Evolutionary conservation across 2,888 invertebrate genomes (phyloP), one percentile per base, ranked within the genome.

Genomic region (Dynastes maya): DNA sequence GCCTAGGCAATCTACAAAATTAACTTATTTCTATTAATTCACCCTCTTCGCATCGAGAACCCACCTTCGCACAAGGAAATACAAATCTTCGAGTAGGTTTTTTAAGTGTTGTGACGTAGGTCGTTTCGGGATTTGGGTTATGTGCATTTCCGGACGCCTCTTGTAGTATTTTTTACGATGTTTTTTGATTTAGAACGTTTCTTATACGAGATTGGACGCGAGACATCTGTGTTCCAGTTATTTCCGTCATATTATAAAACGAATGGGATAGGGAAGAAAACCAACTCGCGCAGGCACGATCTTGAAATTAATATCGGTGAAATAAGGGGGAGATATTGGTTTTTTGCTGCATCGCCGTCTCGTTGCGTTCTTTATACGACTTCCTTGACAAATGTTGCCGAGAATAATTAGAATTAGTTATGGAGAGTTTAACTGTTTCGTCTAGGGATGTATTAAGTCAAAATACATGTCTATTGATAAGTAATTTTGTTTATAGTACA

Each of bases 171-270:
- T 67, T 67, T 67, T 67, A 67, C 67, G 45, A 45, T 67, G 67
- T 22, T 67, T 67, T 67, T 67, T 67, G 67, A 67, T 67, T 67
- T 67, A 67, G 67, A 49, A 45, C 67, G 67, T 67, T 67, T 45
- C 67, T 67, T 22, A 49, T 49, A 45, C 11, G 45, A 11, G 45
- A 67, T 67, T 49, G 67, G 67, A 67, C 67, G 67, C 67, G 45
- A 67, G 22, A 67, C 67, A 67, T 67, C 67, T 67, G 67, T 67
- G 67, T 49, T 45, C 67, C 67, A 67, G 67, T 67, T 67, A 67
- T 67, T 67, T 67, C 67, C 67, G 67, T 67, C 67, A 67, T 67
- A 49, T 67, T 45, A 49, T 22, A 63, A 32, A 63, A 63, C 63
- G 63, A 29, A 63, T 63, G 63, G 32, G 67, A 67, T 27, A 27